These are phyloP conservation scores for Drosophila percnosoma DNA, from an alignment of 2,888 invertebrate genomes.

Conservation along the genomic window DNA sequence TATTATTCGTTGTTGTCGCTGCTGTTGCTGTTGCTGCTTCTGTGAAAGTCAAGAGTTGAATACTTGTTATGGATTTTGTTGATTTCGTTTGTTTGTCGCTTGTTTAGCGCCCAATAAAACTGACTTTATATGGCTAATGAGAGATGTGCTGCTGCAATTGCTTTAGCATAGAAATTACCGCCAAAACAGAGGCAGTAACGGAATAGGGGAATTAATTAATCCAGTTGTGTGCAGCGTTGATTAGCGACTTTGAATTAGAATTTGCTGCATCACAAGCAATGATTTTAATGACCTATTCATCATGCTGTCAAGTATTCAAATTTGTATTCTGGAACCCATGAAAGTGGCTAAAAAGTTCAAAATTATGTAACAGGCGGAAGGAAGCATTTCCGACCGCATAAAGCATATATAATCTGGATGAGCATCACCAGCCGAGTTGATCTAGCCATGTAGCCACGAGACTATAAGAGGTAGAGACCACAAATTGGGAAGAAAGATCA, in stretches of 20 bases:
- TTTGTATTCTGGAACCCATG: not conserved
- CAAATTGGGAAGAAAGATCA: not conserved
- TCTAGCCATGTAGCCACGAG: too few species aligned
- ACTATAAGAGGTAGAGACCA: not conserved
- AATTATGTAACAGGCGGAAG: not conserved
- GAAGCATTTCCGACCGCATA: not conserved
- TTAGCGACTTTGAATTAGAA: constrained; percentile 14
- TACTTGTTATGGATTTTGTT: constrained; percentile 1
- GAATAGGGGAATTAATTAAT: not conserved
- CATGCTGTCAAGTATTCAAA: not conserved
- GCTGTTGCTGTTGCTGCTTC: not conserved
- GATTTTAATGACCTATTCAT: not conserved
- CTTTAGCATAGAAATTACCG: not conserved
- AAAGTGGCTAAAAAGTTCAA: not conserved
- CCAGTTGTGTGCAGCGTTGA: not conserved
- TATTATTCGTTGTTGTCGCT: constrained; percentile 43
- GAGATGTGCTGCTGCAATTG: constrained; percentile 11
- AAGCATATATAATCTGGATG: not conserved
- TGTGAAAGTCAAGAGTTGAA: constrained; percentile 32
- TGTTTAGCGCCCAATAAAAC: constrained; percentile 21
- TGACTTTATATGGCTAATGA: constrained; percentile 11
- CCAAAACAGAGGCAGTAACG: not conserved
- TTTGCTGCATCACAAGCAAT: not conserved
- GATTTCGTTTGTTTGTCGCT: constrained; percentile 12
- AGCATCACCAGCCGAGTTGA: not conserved